Evolutionary conservation across 2,888 invertebrate species (phyloP).

Genomic region (Lasioglossum zephyrum): DNA sequence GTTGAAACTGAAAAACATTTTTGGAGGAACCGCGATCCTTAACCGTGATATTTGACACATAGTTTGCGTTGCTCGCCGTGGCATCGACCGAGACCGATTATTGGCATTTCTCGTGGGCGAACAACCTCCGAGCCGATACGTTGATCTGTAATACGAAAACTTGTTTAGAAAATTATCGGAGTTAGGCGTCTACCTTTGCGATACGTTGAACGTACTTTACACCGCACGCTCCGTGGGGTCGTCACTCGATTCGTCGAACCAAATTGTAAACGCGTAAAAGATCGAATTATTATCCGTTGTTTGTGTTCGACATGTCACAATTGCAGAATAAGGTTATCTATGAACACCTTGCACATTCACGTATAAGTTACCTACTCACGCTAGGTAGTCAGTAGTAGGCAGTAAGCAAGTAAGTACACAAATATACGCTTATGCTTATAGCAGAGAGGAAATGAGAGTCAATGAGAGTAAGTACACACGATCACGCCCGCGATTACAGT

Average conservation of each 20-base stretch:
- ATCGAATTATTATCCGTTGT: not conserved
- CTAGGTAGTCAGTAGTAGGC: not conserved
- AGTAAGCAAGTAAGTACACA: too few relatives aligned
- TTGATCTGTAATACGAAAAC: not conserved
- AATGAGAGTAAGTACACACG: too few relatives aligned
- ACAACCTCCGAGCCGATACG: not conserved
- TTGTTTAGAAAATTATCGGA: not conserved
- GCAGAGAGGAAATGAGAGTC: too few relatives aligned
- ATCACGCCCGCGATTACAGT: too few relatives aligned
- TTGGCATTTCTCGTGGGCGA: not conserved
- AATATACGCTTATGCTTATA: too few relatives aligned
- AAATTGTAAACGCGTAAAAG: not conserved
- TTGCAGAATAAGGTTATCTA: constrained; percentile 45
- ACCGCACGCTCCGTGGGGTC: not conserved
- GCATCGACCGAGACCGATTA: not conserved
- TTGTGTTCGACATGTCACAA: constrained; percentile 39
- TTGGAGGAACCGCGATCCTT: not conserved
- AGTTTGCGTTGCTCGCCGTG: not conserved
- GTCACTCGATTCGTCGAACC: constrained; percentile 15
- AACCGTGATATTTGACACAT: not conserved
- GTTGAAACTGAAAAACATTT: not conserved
- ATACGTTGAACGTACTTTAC: not conserved
- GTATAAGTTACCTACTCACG: not conserved
- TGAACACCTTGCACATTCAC: constrained; percentile 14
- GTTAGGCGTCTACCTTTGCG: not conserved